A percentile compares a stretch with the other conserved stretches of the same genome.
These are phyloP conservation scores for Isotomurus palustris DNA, from an alignment of 2,888 invertebrate genomes.

Conservation along the genomic window DNA sequence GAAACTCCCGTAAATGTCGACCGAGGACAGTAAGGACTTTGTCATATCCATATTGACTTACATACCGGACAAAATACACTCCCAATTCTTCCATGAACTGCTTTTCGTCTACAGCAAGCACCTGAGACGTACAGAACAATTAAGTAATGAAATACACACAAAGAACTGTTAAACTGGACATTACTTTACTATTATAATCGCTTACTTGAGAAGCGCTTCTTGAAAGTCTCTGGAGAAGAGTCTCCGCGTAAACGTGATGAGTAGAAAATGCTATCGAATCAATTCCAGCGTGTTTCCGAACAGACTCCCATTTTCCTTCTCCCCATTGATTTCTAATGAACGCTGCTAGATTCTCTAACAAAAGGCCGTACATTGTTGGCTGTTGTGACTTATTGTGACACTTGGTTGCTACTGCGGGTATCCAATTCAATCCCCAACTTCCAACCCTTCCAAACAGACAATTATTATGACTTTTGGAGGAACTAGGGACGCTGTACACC, in stretches of 20 bases:
- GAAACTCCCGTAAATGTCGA: slow-evolving; percentile 89
- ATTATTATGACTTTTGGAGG: too few relatives aligned
- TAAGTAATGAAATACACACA: too few relatives aligned
- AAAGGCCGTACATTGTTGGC: slow-evolving; percentile 93
- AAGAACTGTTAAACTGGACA: too few relatives aligned
- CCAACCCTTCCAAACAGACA: too few relatives aligned
- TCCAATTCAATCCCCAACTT: too few relatives aligned
- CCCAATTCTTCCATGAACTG: slow-evolving; percentile 84
- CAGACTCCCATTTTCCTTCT: slow-evolving; percentile 88
- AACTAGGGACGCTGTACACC: too few relatives aligned
- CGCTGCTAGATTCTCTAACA: slow-evolving; percentile 88
- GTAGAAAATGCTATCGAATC: slow-evolving; percentile 76
- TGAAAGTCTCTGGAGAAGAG: slow-evolving; percentile 74
- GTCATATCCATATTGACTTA: slow-evolving; percentile 92
- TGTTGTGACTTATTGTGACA: too few relatives aligned
- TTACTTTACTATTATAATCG: too few relatives aligned
- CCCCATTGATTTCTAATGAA: slow-evolving; percentile 87
- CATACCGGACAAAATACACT: slow-evolving; percentile 58
- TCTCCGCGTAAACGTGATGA: slow-evolving; percentile 90
- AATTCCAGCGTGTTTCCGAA: slow-evolving; percentile 74
- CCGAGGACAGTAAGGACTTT: slow-evolving; percentile 83
- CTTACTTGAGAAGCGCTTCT: slow-evolving; percentile 77
- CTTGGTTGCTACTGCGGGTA: too few relatives aligned
- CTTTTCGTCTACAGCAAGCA: slow-evolving; percentile 75
- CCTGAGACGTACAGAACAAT: slow-evolving; percentile 54